phyloP scores from a whole-genome alignment of 2,113 vertebrate species.

The Bos taurus region DNA sequence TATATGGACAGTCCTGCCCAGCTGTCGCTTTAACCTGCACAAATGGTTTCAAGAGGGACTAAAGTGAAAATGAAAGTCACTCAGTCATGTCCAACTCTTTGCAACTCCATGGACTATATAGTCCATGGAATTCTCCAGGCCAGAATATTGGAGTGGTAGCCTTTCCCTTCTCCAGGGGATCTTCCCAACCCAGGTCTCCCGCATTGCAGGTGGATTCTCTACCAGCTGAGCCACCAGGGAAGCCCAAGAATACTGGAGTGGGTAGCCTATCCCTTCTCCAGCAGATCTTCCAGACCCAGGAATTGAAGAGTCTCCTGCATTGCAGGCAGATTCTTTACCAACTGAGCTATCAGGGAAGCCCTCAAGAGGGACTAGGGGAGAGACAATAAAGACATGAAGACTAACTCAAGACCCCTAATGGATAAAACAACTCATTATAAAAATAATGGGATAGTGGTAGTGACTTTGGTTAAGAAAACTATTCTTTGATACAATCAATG shows the following conservation, averaged over 20 bases:
- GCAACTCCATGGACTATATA: not conserved
- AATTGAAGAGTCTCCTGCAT: not conserved
- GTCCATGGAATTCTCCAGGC: not conserved
- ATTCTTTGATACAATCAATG: not conserved
- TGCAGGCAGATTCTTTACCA: not conserved
- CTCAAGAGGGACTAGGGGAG: not conserved
- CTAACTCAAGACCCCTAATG: not conserved
- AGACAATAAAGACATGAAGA: not conserved
- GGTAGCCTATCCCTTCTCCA: not conserved
- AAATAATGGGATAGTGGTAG: not conserved
- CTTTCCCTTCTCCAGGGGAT: not conserved
- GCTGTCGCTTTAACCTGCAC: not conserved
- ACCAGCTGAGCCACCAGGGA: not conserved
- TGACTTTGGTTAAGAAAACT: not conserved
- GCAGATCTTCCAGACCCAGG: not conserved
- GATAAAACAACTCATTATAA: not conserved
- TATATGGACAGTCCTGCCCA: not conserved
- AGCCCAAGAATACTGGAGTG: not conserved
- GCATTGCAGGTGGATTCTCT: not conserved
- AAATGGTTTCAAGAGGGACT: not conserved
- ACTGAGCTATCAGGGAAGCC: not conserved
- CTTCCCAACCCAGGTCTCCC: not conserved
- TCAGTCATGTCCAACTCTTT: not conserved
- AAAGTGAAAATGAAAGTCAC: not conserved
- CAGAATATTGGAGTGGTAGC: not conserved